Conservation (phyloP, 2,113 vertebrate genomes). For the Pterocles orientalis region DNA sequence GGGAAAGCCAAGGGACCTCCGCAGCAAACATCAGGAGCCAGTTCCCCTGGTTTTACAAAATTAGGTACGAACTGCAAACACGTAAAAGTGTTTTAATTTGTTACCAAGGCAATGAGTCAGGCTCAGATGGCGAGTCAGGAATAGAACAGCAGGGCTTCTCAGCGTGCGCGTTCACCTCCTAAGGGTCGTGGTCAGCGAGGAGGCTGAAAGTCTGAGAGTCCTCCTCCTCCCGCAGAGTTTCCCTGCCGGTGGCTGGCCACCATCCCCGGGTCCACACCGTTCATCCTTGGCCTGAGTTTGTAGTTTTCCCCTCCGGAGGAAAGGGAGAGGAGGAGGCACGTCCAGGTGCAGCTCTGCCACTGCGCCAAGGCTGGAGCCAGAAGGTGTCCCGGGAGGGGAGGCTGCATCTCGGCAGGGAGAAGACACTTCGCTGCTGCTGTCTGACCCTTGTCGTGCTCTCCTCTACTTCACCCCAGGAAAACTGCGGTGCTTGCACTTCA, state of each 20-base stretch:
- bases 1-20: background rate
- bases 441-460: background rate
- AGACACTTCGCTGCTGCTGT: background rate
- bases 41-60: conserved; percentile 59
- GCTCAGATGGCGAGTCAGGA: conserved; percentile 60
- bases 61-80: conserved; percentile 37
- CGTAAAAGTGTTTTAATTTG: conserved; percentile 67
- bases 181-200: background rate
- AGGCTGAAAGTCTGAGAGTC: background rate
- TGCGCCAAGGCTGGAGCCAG: background rate
- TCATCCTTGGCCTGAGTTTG: background rate
- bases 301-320: background rate
- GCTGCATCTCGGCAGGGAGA: background rate
- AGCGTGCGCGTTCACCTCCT: background rate
- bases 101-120: conserved; percentile 76
- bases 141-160: conserved; percentile 47
- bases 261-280: accelerated
- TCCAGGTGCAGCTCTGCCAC: background rate
- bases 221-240: background rate
- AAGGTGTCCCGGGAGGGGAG: background rate
- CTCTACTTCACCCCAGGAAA: background rate
- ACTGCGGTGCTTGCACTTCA: background rate
- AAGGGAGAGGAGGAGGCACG: background rate
- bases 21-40: background rate
- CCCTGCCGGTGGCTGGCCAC: background rate